Conservation (phyloP, 2,113 vertebrate species). For the Etheostoma spectabile region DNA sequence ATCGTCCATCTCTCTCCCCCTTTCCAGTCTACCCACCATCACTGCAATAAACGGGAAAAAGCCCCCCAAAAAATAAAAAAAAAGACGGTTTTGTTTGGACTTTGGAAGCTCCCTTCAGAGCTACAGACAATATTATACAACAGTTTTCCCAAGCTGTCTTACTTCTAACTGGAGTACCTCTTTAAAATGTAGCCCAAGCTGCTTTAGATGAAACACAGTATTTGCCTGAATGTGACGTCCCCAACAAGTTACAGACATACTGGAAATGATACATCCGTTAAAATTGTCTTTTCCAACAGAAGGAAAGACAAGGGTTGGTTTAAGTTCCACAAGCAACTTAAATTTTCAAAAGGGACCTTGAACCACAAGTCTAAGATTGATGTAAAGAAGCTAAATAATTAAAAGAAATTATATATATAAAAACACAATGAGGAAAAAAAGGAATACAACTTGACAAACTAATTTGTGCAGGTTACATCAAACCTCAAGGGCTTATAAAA, state of each 20-base stretch:
- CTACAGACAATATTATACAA: neutral
- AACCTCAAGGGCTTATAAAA: slow-evolving; percentile 20
- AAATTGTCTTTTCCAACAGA: neutral
- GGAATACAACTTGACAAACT: neutral
- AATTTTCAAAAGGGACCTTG: slow-evolving; percentile 1
- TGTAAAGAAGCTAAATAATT: neutral
- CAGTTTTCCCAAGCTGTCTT: neutral
- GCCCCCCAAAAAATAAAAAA: no score
- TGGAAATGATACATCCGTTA: neutral
- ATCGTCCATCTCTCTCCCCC: no score
- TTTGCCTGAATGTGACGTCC: neutral
- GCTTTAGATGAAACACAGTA: neutral
- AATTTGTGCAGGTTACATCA: slow-evolving; percentile 27
- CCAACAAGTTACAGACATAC: neutral
- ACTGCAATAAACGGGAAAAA: no score
- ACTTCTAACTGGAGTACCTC: neutral
- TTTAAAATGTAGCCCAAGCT: neutral
- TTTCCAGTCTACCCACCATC: no score
- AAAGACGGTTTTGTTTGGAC: no score
- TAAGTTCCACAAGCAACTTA: neutral
- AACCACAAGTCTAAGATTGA: neutral
- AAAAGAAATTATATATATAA: neutral
- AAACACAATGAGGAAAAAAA: neutral
- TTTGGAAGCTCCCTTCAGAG: neutral
- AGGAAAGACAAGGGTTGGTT: no score